Conservation (phyloP, 2,888 invertebrate species). For the Melanchra persicariae region DNA sequence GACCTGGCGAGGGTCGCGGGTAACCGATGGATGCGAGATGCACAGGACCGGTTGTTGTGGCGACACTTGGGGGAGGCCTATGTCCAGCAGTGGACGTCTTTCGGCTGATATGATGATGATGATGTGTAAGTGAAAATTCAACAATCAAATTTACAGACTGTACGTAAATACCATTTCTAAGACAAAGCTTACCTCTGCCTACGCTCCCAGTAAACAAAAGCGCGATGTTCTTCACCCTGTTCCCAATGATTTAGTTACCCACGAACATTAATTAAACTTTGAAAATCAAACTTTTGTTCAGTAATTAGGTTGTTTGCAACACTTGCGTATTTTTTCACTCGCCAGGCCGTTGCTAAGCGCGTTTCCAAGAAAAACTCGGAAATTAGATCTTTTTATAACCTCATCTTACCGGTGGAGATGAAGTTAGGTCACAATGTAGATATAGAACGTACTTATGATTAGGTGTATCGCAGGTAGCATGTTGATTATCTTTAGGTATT, state of each 20-base stretch:
- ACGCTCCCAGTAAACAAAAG: neutral
- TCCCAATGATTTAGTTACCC: constrained; percentile 26
- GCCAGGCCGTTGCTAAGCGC: neutral
- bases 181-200: neutral
- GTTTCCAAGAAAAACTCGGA: constrained; percentile 16
- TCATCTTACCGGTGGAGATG: neutral
- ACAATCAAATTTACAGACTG: neutral
- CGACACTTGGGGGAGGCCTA: too few relatives aligned
- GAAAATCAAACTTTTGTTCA: constrained; percentile 39
- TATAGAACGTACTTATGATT: neutral
- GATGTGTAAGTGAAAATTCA: neutral
- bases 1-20: too few relatives aligned
- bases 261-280: constrained; percentile 48
- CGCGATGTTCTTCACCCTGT: neutral
- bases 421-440: neutral
- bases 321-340: constrained; percentile 54
- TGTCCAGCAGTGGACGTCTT: too few relatives aligned
- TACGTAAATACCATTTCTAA: neutral
- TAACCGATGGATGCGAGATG: too few relatives aligned
- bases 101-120: too few relatives aligned
- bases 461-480: neutral
- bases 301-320: constrained; percentile 50
- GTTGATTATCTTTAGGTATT: neutral
- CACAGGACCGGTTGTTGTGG: too few relatives aligned
- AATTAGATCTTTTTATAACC: constrained; percentile 28